Evolutionary conservation across 2,113 vertebrate genomes (phyloP).

Genomic region (Gymnogyps californianus): DNA sequence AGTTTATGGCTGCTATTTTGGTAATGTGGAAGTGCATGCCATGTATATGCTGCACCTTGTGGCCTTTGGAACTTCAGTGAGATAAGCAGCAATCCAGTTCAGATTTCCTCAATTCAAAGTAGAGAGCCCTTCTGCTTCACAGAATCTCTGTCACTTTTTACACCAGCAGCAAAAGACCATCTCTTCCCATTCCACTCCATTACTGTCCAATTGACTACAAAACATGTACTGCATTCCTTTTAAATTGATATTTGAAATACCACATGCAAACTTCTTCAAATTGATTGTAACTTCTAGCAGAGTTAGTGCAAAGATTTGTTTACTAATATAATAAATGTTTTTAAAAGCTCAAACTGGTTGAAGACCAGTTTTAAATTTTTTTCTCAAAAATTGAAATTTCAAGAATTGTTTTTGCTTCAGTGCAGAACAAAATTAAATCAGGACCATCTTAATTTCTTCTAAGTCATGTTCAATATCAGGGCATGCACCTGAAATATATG

Average conservation of each 20-base stretch:
- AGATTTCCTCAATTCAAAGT: neutral
- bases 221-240: neutral
- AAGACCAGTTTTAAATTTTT: neutral
- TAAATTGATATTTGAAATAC: neutral
- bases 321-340: neutral
- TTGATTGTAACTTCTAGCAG: neutral
- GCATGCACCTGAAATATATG: neutral
- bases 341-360: neutral
- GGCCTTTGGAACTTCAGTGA: slow-evolving; percentile 28
- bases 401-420: neutral
- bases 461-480: neutral
- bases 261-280: neutral
- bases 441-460: neutral
- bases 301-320: neutral
- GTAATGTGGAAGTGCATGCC: neutral
- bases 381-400: neutral
- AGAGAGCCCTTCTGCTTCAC: neutral
- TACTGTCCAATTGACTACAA: neutral
- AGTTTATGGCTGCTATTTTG: neutral
- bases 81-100: neutral
- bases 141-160: neutral
- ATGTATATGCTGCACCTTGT: neutral
- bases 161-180: neutral
- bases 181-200: neutral
- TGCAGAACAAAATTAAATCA: neutral